phyloP scores from a whole-genome alignment of 30 jellyfish, hydroid and myxozoan species.

The Clytia hemisphaerica region DNA sequence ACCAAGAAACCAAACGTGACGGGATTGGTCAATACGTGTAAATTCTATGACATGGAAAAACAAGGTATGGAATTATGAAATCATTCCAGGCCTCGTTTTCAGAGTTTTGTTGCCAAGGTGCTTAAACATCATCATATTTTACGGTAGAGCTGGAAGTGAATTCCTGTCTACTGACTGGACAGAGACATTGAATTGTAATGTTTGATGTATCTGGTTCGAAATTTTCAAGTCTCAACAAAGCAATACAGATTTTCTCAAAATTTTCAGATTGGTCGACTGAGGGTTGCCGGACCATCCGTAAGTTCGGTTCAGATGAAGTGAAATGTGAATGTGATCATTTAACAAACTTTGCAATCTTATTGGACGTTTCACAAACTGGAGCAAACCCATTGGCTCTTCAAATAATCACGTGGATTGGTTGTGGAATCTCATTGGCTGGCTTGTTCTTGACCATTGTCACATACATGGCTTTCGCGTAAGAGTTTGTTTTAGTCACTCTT shows the following conservation, averaged over 20 bases:
- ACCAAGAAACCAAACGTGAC: constrained; percentile 9
- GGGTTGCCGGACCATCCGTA: constrained; percentile 13
- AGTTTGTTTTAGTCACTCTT: too few species aligned
- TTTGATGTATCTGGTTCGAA: not conserved
- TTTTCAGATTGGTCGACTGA: constrained; percentile 13
- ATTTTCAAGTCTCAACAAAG: not conserved
- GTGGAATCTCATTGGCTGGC: constrained; percentile 47
- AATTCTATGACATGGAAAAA: constrained; percentile 23
- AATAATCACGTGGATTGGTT: constrained; percentile 34
- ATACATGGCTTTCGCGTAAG: constrained; percentile 18
- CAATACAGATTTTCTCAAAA: not conserved
- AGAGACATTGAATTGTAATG: not conserved
- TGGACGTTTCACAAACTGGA: constrained; percentile 26
- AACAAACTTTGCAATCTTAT: constrained; percentile 37
- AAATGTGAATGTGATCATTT: constrained; percentile 34
- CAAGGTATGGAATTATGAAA: constrained; percentile 8
- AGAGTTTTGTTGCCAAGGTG: too few species aligned
- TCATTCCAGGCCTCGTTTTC: too few species aligned
- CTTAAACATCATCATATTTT: too few species aligned
- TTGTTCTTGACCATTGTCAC: constrained; percentile 21
- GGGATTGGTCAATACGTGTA: constrained; percentile 19
- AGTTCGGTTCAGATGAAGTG: not conserved
- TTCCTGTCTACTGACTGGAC: too few species aligned
- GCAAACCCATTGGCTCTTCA: constrained; percentile 28
- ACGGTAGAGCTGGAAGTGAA: too few species aligned